Conservation (phyloP, 2,113 vertebrate species). For the Montifringilla adamsi region DNA sequence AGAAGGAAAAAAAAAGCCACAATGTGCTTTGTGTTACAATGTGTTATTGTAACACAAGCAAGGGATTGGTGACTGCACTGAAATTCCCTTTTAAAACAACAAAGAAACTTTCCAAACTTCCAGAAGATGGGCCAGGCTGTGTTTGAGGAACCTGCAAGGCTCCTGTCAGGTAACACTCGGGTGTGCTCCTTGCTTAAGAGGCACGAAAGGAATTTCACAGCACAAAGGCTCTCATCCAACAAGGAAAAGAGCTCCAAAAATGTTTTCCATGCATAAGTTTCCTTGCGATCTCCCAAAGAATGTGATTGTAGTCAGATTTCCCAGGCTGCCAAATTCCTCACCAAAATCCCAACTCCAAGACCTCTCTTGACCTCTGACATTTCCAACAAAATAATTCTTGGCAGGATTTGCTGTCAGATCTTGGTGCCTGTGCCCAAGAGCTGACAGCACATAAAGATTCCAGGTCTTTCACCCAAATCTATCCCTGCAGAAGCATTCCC, state of each 20-base stretch:
- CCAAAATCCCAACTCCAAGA: background rate
- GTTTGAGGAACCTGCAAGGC: background rate
- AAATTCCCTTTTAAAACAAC: background rate
- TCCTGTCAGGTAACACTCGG: background rate
- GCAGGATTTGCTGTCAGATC: background rate
- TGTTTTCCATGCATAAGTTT: background rate
- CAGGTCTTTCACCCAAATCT: background rate
- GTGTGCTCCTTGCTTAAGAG: background rate
- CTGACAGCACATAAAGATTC: background rate
- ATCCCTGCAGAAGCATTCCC: background rate
- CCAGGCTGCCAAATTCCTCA: background rate
- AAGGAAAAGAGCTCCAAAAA: background rate
- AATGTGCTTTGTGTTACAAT: background rate
- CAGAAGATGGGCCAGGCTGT: background rate
- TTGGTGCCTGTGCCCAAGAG: background rate
- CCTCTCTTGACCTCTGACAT: background rate
- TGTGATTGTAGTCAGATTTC: background rate
- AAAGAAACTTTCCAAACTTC: background rate
- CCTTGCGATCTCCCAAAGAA: background rate
- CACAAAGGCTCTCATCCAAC: background rate
- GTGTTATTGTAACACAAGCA: background rate
- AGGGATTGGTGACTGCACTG: background rate
- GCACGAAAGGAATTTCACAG: background rate
- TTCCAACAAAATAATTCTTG: background rate
- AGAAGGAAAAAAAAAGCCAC: too few species aligned